phyloP scores from a whole-genome alignment of 1,140 invertebrate genomes.

The Pseudomyrmex flavicornis region DNA sequence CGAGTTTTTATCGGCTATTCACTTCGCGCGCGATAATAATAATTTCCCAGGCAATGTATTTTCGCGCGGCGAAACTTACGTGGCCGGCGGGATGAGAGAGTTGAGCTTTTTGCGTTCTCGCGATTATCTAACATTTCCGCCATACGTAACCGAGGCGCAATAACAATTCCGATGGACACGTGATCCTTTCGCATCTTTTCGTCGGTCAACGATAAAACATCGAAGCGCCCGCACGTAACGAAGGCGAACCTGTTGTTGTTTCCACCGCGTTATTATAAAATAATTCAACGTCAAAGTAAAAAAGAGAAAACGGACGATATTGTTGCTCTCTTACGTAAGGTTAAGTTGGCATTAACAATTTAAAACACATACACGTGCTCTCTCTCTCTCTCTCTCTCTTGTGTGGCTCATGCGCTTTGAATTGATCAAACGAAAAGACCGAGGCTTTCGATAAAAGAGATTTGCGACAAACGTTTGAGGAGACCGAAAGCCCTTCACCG shows the following conservation, averaged over 20 bases:
- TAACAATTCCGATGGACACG: not conserved
- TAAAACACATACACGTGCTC: no score
- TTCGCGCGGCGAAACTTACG: slow-evolving; percentile 2
- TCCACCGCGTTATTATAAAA: no score
- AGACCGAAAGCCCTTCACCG: no score
- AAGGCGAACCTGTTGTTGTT: no score
- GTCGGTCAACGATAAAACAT: not conserved
- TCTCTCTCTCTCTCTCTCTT: no score
- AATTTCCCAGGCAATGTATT: slow-evolving; percentile 21
- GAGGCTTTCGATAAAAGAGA: slow-evolving; percentile 13
- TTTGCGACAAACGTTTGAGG: not conserved
- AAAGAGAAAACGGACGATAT: no score
- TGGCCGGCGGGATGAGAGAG: slow-evolving; percentile 1
- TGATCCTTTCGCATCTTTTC: not conserved
- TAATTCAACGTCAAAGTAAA: no score
- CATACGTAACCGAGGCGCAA: not conserved
- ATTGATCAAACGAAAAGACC: not conserved
- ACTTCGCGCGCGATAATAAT: not conserved
- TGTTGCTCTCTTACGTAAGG: no score
- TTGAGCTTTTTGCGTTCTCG: not conserved
- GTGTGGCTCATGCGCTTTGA: not conserved
- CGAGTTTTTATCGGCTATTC: slow-evolving; percentile 16
- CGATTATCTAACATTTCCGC: slow-evolving; percentile 37
- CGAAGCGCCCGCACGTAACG: not conserved
- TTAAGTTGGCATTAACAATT: no score